Evolutionary conservation across 2,113 vertebrate genomes (phyloP).

Genomic region (Nannospalax galili): DNA sequence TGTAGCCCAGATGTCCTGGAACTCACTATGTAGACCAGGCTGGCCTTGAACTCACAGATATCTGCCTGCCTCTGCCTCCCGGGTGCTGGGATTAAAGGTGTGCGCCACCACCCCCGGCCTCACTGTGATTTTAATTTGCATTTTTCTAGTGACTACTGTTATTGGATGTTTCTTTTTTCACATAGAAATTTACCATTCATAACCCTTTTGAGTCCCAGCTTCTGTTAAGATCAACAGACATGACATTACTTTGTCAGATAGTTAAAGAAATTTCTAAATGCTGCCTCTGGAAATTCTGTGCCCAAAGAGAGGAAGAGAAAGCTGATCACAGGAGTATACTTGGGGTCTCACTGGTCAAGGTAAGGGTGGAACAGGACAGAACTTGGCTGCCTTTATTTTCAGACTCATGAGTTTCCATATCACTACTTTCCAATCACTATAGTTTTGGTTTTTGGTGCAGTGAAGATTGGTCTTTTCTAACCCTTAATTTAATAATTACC

Average conservation of each 20-base stretch:
- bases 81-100: too few species aligned
- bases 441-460: background rate
- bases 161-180: constrained; percentile 28
- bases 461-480: background rate
- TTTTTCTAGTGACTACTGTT: background rate
- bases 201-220: background rate
- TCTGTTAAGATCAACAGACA: constrained; percentile 5
- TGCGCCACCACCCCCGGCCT: too few species aligned
- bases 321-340: too few species aligned
- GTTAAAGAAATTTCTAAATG: too few species aligned
- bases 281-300: background rate
- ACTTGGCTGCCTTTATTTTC: background rate
- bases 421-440: background rate
- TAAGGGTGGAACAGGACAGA: background rate
- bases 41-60: too few species aligned
- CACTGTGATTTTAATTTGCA: background rate
- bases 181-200: constrained; percentile 8
- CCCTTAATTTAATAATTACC: background rate
- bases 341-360: background rate
- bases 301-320: too few species aligned
- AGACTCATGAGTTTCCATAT: background rate
- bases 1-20: too few species aligned
- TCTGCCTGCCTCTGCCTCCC: too few species aligned
- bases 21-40: too few species aligned
- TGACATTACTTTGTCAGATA: background rate